Base-by-base conservation (phyloP, 1,140 invertebrate species). In the Bactericera cockerelli region DNA sequence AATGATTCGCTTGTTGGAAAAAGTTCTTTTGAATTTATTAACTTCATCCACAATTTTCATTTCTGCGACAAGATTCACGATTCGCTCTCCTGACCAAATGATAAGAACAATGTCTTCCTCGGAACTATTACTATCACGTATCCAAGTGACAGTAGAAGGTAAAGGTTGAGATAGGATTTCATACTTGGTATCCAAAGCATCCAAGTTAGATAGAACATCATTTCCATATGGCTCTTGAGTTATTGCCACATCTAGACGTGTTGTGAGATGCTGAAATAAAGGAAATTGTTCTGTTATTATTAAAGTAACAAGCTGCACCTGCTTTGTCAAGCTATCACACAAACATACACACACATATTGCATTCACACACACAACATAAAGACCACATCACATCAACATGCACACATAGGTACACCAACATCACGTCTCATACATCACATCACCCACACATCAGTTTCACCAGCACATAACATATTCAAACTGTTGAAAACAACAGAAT, bases 1-100 rank as follows among this genome's bases (percentile, higher is more conserved):
- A 8, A 65, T 70, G 1, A 77, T 49, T 59, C 62, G 70, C 57
- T 71, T 70, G 22, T 68, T 31, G 6, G 65, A 49, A 55, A 49
- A 49, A 19, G 42, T 49, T 49, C 22, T 49, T 22, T 49, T 49
- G 22, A 49, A 49, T 49, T 49, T 49, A 19, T 22, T 22, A 49
- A 49, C 22, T 49, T 49, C 42, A 49, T 49, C 42, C n/a, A n/a
- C 19, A 6, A 49, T 49, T 49, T 49, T 49, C 42, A 49, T 49
- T 49, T 49, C 42, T 6, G 42, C n/a, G 6, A 49, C n/a, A 10
- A 49, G 19, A 4, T 49, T 49, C 8, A 49, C 42, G n/a, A 49
- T 10, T 16, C 19, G 6, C 19, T 49, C 42, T 19, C 42, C 42
- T 19, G 42, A 49, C 42, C 4, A 49, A 49, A 49, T 49, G n/a